Conservation (phyloP, 2,113 vertebrate genomes). For the Lepidothrix coronata region DNA sequence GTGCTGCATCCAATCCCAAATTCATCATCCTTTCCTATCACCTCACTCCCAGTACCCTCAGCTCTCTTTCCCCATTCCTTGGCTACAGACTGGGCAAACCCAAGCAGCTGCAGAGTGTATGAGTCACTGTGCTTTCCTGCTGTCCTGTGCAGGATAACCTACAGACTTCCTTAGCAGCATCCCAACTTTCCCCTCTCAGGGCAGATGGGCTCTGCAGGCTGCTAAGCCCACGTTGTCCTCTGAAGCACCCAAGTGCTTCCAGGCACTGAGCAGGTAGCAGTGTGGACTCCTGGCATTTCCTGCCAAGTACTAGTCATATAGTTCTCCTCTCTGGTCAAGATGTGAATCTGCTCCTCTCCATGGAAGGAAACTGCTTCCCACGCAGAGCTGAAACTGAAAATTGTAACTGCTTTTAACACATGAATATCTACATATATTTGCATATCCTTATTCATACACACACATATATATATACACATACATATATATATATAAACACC, state of each 20-base stretch:
- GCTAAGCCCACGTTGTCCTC: background rate
- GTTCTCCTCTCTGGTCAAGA: background rate
- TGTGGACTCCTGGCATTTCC: background rate
- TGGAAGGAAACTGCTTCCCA: constrained; percentile 38
- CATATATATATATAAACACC: background rate
- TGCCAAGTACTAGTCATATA: rapidly evolving
- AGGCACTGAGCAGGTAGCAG: background rate
- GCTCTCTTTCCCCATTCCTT: background rate
- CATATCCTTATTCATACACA: background rate
- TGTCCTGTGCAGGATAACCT: background rate
- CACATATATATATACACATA: background rate
- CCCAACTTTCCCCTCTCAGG: background rate
- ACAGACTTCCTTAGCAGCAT: background rate
- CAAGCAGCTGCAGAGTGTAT: background rate
- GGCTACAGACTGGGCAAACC: background rate
- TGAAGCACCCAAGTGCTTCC: background rate
- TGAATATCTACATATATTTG: constrained; percentile 12
- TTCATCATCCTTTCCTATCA: background rate
- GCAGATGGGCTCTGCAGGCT: background rate
- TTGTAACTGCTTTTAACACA: background rate
- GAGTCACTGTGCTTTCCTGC: background rate
- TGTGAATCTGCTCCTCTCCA: background rate
- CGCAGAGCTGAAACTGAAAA: constrained; percentile 36
- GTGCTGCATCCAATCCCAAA: background rate
- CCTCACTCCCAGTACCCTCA: background rate